phyloP scores from a whole-genome alignment of 2,888 invertebrate genomes.

The Nomada fabriciana region DNA sequence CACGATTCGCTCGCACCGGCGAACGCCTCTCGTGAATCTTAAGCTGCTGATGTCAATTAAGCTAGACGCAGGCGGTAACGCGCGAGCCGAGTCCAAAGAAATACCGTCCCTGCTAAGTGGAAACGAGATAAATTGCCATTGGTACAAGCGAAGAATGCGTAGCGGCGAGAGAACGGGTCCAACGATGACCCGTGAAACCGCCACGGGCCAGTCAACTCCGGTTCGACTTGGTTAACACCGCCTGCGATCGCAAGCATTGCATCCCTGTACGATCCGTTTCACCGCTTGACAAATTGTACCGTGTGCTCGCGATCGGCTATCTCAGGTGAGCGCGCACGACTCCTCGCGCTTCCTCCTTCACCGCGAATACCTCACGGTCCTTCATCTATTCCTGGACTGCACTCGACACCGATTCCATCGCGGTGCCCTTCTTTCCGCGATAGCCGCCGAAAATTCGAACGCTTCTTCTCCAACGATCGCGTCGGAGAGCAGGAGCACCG shows the following conservation, averaged over 20 bases:
- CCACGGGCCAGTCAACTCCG: neutral
- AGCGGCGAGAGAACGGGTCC: constrained; percentile 27
- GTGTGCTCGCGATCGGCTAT: constrained; percentile 30
- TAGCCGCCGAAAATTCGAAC: no score
- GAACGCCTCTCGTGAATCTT: constrained; percentile 8
- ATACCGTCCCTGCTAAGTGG: constrained; percentile 1
- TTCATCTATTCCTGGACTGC: neutral
- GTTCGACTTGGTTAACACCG: constrained; percentile 46
- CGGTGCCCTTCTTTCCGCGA: no score
- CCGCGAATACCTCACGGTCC: neutral
- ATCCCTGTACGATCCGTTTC: constrained; percentile 6
- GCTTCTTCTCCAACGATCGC: neutral
- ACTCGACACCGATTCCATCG: no score
- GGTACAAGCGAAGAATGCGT: neutral
- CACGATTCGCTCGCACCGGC: neutral
- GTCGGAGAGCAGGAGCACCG: neutral
- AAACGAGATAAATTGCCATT: constrained; percentile 4
- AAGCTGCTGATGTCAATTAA: constrained; percentile 27
- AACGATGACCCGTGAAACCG: constrained; percentile 29
- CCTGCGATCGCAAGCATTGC: constrained; percentile 15
- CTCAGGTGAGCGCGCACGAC: constrained; percentile 1
- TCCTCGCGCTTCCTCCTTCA: neutral
- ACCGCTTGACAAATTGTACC: constrained; percentile 50
- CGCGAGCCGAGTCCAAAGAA: neutral
- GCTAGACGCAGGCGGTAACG: neutral